These are phyloP conservation scores for Agrochola lota DNA, from an alignment of 2,888 invertebrate genomes.

Conservation along the genomic window DNA sequence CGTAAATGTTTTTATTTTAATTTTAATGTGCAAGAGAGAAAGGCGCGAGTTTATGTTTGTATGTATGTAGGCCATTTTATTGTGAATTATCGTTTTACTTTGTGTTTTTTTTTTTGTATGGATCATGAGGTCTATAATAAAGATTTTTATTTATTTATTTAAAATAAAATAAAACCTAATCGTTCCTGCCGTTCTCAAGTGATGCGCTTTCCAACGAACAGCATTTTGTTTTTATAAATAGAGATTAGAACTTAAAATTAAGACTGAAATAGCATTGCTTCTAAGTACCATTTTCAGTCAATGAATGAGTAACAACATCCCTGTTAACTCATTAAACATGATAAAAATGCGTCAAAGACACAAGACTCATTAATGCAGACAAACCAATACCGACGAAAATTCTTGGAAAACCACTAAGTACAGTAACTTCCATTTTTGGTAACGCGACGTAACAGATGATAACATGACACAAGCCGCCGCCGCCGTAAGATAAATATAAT, in stretches of 20 bases:
- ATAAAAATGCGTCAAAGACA: constrained; percentile 12
- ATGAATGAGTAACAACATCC: not conserved
- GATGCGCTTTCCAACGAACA: too few relatives aligned
- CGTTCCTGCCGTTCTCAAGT: too few relatives aligned
- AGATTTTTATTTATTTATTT: too few relatives aligned
- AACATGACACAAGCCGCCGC: constrained; percentile 29
- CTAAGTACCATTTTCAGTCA: not conserved
- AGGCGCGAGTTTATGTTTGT: too few relatives aligned
- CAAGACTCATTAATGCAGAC: constrained; percentile 20
- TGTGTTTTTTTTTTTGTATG: too few relatives aligned
- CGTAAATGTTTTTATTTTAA: too few relatives aligned
- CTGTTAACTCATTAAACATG: constrained; percentile 10
- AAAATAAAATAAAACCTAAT: too few relatives aligned
- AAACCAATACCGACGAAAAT: constrained; percentile 14
- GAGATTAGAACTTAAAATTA: not conserved
- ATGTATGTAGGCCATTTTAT: too few relatives aligned
- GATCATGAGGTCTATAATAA: too few relatives aligned
- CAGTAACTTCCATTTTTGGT: constrained; percentile 38
- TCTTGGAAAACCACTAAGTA: constrained; percentile 35
- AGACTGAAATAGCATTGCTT: not conserved
- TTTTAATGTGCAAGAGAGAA: too few relatives aligned
- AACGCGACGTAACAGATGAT: constrained; percentile 31
- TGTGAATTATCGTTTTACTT: too few relatives aligned
- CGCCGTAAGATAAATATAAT: constrained; percentile 42
- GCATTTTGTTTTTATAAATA: too few relatives aligned